Evolutionary conservation across 2,888 invertebrate genomes (phyloP).

Genomic region (Calameuta pallipes): DNA sequence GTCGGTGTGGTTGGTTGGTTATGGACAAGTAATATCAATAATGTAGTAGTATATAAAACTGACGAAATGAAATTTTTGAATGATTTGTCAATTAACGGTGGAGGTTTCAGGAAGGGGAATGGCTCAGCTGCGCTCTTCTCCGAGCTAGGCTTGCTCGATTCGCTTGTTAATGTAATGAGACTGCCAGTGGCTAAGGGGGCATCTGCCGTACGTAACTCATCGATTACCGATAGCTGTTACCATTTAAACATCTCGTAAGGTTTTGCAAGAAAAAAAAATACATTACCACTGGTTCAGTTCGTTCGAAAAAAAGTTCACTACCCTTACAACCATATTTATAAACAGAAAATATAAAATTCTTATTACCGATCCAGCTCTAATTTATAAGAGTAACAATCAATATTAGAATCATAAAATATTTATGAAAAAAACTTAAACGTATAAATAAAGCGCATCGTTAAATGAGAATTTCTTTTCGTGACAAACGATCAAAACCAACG

Average conservation of each 20-base stretch:
- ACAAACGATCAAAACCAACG: not conserved
- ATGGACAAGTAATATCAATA: conserved; percentile 54
- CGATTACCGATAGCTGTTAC: conserved; percentile 34
- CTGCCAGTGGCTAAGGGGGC: conserved; percentile 51
- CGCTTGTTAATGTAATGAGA: conserved; percentile 53
- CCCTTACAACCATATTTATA: not conserved
- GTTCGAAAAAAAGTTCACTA: not conserved
- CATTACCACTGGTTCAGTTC: not conserved
- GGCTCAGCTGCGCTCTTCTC: conserved; percentile 56
- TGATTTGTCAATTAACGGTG: conserved; percentile 41
- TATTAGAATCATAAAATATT: not conserved
- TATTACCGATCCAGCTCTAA: not conserved
- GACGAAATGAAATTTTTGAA: conserved; percentile 52
- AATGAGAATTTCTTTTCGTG: not conserved
- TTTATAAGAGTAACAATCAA: not conserved
- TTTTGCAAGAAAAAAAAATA: not conserved
- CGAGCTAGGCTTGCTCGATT: conserved; percentile 54
- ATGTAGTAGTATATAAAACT: conserved; percentile 52
- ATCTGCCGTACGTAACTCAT: conserved; percentile 51
- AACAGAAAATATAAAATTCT: not conserved
- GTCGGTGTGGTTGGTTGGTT: conserved; percentile 60
- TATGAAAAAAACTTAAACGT: not conserved
- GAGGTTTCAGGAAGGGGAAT: conserved; percentile 50
- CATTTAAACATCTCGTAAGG: not conserved
- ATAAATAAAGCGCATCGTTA: not conserved